phyloP scores from a whole-genome alignment of 2,113 vertebrate species.

The Melanocharis versteri region DNA sequence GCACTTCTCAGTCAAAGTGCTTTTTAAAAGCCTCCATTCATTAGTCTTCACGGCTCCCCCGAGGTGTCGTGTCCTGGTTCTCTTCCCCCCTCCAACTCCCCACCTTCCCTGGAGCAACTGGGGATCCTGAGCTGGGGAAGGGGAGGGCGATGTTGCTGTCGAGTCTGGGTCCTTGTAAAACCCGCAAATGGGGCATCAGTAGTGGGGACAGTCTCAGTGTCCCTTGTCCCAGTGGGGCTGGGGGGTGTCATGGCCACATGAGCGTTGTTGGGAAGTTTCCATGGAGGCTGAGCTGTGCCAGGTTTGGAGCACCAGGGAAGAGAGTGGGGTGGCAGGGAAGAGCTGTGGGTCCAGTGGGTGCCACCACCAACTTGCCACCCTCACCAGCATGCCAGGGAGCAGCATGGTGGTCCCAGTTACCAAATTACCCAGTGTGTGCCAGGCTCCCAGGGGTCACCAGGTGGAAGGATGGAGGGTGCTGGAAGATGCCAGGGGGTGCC shows the following conservation, averaged over 20 bases:
- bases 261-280: not conserved
- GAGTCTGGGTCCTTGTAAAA: not conserved
- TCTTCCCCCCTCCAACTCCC: not conserved
- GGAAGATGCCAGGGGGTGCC: not conserved
- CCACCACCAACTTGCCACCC: accelerated
- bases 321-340: not conserved
- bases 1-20: conserved; percentile 38
- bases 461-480: accelerated
- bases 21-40: conserved; percentile 53
- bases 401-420: accelerated
- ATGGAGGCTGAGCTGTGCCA: not conserved
- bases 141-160: not conserved
- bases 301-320: not conserved
- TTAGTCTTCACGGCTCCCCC: conserved; percentile 29
- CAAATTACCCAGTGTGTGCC: accelerated
- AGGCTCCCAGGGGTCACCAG: not conserved
- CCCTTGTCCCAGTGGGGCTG: not conserved
- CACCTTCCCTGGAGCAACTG: not conserved
- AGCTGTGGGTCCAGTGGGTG: not conserved
- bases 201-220: accelerated
- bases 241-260: not conserved
- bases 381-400: not conserved
- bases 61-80: conserved; percentile 37
- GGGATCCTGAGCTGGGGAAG: not conserved
- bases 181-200: accelerated